Base-by-base conservation (phyloP, 2,888 invertebrate species). In the Seira musarum region DNA sequence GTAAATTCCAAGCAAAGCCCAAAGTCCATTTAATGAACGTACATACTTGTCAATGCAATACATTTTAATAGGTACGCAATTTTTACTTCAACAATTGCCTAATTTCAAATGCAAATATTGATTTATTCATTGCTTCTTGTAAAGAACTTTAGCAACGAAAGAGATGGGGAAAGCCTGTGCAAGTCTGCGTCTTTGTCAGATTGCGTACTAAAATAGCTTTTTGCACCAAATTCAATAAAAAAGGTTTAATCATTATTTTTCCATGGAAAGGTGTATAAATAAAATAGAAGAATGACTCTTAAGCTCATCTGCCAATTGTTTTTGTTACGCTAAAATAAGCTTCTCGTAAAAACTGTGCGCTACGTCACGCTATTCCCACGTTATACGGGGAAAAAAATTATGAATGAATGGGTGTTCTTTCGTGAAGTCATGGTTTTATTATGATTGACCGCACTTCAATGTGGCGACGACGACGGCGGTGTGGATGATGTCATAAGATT, bases 371-470 rank as follows among this genome's bases (percentile, higher is more conserved):
- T 61, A 72, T 40, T 49, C 25, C 40, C 40, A 66, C 40, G 66
- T 40, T 60, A 60, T 60, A 60, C 60, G 60, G 21, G 60, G 22
- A 60, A 60, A 60, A 60, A 60, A 60, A 60, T 60, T 60, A 60
- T 60, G 60, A 60, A 60, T 60, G 60, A 80, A 80, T 80, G 80
- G 60, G 60, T 60, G 70, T 65, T 53, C 74, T 69, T 80, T 64
- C 74, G 74, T 80, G 75, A 80, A 74, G 80, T 75, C 80, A 80
- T 67, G 80, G 73, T 72, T 73, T 66, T 64, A 65, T 73, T 46
- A 71, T 69, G 80, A 75, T 80, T 80, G 80, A 74, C 80, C 60
- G 63, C 13, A 49, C 15, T 49, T 13, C 2, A 21, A 3, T 21
- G 19, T n/a, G 60, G 21, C 60, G 60, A 10, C 60, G 19, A 60